Percentiles rank a stretch among this genome's conserved stretches.
Conservation (phyloP, 1,140 invertebrate species). For the Conus betulinus region DNA sequence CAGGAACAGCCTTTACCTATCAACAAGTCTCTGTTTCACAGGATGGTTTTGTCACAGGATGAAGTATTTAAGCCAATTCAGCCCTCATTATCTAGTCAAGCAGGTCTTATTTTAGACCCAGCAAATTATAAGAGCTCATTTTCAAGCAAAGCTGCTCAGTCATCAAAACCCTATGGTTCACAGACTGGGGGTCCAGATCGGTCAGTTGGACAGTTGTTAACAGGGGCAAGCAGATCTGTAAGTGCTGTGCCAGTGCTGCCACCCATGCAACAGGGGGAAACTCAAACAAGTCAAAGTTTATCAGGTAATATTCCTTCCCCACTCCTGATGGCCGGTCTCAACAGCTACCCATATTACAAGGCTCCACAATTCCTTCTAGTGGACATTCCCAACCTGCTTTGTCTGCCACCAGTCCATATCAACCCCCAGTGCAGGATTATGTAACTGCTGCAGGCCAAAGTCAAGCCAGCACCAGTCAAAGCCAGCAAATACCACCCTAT, state of each 20-base stretch:
- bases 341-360: neutral
- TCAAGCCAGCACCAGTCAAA: neutral
- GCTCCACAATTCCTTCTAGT: constrained; percentile 7
- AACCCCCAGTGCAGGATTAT: constrained; percentile 21
- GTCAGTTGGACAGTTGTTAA: neutral
- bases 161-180: constrained; percentile 2
- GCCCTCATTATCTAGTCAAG: constrained; percentile 52
- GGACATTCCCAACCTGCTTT: constrained; percentile 21
- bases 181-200: neutral
- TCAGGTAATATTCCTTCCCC: constrained; percentile 15
- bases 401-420: neutral
- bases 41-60: neutral
- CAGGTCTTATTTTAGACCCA: neutral
- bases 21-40: neutral
- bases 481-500: neutral
- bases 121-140: neutral
- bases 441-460: neutral
- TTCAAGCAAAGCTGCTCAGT: constrained; percentile 18
- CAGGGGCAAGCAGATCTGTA: neutral
- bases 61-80: constrained; percentile 52
- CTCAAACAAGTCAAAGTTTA: constrained; percentile 25
- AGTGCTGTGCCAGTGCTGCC: constrained; percentile 9
- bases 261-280: neutral
- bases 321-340: constrained; percentile 5
- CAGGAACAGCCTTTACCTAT: constrained; percentile 22